Conservation (phyloP, 2,797 vertebrate genomes). For the Aphelocoma californica region DNA sequence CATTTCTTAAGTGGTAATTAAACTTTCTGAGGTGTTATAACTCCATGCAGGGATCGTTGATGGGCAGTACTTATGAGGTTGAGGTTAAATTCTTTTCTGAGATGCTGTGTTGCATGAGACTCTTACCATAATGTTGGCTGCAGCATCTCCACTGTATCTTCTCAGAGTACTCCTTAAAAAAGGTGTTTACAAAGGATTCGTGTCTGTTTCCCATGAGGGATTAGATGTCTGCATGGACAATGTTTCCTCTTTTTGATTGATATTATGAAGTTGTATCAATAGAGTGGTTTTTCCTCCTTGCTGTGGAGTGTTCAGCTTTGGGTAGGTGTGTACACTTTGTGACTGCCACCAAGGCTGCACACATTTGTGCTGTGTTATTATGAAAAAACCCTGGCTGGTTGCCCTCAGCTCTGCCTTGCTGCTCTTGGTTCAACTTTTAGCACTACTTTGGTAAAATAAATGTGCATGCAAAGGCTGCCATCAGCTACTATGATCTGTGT, state of each 20-base stretch:
- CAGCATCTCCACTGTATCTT: not conserved
- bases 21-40: slow-evolving; percentile 36
- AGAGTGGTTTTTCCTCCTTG: not conserved
- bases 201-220: not conserved
- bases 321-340: not conserved
- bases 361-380: not conserved
- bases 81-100: not conserved
- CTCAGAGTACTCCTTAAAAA: not conserved
- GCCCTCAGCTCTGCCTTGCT: not conserved
- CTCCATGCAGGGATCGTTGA: not conserved
- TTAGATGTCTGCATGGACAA: not conserved
- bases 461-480: not conserved
- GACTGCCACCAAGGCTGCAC: not conserved
- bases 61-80: not conserved
- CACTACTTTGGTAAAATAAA: not conserved
- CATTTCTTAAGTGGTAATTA: slow-evolving; percentile 52
- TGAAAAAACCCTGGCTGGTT: not conserved
- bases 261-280: not conserved
- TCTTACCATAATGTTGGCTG: not conserved
- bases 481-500: not conserved
- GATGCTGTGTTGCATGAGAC: not conserved
- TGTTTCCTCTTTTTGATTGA: not conserved
- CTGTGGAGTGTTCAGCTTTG: not conserved
- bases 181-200: not conserved
- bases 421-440: not conserved